A percentile compares a stretch with the other conserved stretches of the same genome.
Conservation (phyloP, 2,888 invertebrate species). For the Oithona nana region DNA sequence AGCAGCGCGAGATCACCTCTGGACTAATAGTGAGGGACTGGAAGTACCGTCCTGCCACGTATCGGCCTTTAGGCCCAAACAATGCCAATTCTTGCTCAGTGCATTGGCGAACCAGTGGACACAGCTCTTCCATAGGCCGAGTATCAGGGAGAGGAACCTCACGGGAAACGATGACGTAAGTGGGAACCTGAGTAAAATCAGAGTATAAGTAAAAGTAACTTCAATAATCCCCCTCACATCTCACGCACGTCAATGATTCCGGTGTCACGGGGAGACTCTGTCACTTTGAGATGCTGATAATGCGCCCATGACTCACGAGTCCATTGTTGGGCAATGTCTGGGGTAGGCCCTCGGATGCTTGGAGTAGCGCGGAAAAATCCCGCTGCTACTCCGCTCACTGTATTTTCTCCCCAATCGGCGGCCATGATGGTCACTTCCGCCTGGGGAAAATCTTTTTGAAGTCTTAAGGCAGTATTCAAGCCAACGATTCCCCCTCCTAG, state of each 20-base stretch:
- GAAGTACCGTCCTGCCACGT: background rate
- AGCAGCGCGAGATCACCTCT: too few species aligned
- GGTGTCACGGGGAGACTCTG: background rate
- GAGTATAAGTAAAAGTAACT: too few species aligned
- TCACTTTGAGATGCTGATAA: background rate
- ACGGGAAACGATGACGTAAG: background rate
- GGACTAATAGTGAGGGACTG: background rate
- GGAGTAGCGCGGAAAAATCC: background rate
- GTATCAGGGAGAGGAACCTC: background rate
- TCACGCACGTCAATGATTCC: background rate
- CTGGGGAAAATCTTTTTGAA: background rate
- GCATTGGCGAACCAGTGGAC: background rate
- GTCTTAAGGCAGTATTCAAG: background rate
- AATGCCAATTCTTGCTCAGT: background rate
- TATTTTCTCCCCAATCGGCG: background rate
- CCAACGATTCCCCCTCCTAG: background rate
- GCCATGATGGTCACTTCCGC: background rate
- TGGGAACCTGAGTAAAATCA: background rate
- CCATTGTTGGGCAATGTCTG: background rate
- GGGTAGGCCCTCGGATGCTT: background rate
- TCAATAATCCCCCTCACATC: too few species aligned
- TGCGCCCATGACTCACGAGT: background rate
- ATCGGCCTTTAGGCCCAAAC: background rate
- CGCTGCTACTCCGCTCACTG: background rate
- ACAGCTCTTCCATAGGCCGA: background rate